These are phyloP conservation scores for Mythimna lalbum DNA, from an alignment of 2,888 invertebrate species.

Conservation along the genomic window DNA sequence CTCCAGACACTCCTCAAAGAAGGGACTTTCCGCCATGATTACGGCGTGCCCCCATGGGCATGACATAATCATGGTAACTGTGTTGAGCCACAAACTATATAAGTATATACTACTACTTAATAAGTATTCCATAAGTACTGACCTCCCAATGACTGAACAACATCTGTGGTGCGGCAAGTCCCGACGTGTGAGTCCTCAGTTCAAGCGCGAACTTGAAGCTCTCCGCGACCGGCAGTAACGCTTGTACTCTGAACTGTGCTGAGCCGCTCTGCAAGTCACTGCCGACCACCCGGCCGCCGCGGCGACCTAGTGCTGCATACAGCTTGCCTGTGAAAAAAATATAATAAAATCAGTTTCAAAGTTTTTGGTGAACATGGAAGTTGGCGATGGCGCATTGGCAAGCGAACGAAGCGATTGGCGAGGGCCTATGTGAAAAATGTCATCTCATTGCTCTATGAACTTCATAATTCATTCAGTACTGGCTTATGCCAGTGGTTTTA, in stretches of 20 bases:
- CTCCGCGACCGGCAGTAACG: slow-evolving; percentile 98
- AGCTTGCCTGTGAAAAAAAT: slow-evolving; percentile 92
- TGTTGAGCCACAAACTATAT: too few relatives aligned
- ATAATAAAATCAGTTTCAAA: neutral
- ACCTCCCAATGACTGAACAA: slow-evolving; percentile 99
- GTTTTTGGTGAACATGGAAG: neutral
- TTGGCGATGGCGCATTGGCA: too few relatives aligned
- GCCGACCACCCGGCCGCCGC: slow-evolving; percentile 96
- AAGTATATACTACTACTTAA: neutral
- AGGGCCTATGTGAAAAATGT: neutral
- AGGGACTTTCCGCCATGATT: too few relatives aligned
- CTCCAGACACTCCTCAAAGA: too few relatives aligned
- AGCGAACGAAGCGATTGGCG: neutral
- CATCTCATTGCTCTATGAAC: neutral
- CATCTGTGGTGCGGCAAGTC: slow-evolving; percentile 98
- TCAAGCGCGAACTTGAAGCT: slow-evolving; percentile 99
- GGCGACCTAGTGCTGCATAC: slow-evolving; percentile 96
- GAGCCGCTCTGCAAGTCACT: slow-evolving; percentile 98
- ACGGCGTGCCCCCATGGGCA: too few relatives aligned
- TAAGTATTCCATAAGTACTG: slow-evolving; percentile 61
- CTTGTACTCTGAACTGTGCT: slow-evolving; percentile 96
- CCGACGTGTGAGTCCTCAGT: slow-evolving; percentile 98
- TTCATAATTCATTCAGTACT: too few relatives aligned
- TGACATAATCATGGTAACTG: too few relatives aligned
- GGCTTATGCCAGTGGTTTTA: too few relatives aligned